These are phyloP conservation scores for Aspidapion aeneum DNA, from an alignment of 2,888 invertebrate species.

Conservation along the genomic window DNA sequence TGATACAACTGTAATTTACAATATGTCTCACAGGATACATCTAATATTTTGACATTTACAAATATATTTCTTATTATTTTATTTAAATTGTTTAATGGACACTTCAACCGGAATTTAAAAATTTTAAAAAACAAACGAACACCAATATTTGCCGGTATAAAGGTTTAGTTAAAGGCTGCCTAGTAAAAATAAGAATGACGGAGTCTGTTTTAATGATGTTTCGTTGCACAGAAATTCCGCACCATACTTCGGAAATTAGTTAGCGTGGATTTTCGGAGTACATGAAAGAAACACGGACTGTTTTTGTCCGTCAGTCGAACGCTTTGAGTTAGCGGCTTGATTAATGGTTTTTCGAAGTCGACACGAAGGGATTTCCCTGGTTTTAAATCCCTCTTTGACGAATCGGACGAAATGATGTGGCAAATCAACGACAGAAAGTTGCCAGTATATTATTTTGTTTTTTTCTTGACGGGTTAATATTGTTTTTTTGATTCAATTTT, in stretches of 20 bases:
- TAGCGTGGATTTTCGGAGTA: slow-evolving; percentile 16
- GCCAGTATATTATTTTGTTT: background rate
- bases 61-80: too few relatives aligned
- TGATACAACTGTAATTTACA: too few relatives aligned
- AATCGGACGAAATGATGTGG: slow-evolving; percentile 21
- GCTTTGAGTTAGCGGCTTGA: slow-evolving; percentile 13
- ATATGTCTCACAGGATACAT: too few relatives aligned
- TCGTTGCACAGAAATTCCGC: background rate
- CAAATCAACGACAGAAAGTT: slow-evolving; percentile 13
- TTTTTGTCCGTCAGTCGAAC: slow-evolving; percentile 19
- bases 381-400: slow-evolving; percentile 21
- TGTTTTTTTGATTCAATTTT: too few relatives aligned
- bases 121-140: too few relatives aligned
- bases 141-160: too few relatives aligned
- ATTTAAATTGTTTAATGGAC: too few relatives aligned
- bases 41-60: too few relatives aligned
- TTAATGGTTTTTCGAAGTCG: slow-evolving; percentile 23
- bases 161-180: too few relatives aligned
- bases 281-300: slow-evolving; percentile 24
- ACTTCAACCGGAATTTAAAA: too few relatives aligned
- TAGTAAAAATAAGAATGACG: too few relatives aligned
- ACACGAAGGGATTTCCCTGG: slow-evolving; percentile 13
- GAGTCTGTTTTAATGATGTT: background rate
- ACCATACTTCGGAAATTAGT: slow-evolving; percentile 19
- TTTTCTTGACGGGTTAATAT: background rate